Base-by-base conservation (phyloP, 2,113 vertebrate genomes). In the Silurus glanis region DNA sequence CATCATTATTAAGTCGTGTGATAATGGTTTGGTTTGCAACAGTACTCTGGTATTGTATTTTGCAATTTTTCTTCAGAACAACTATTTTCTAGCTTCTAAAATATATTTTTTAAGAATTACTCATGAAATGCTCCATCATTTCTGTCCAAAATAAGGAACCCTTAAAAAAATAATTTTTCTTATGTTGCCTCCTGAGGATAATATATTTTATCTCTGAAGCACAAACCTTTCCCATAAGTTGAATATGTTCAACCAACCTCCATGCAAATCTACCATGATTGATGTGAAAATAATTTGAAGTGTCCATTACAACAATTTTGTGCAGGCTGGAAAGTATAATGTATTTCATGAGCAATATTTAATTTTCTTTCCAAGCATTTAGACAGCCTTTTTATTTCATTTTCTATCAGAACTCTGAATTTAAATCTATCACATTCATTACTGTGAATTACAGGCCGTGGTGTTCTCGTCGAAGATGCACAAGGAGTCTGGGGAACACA, bases 401-500 rank as follows among this genome's bases (percentile, higher is more conserved):
- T 86, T 2, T 87, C 55, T 37, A 87, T 51, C 16, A 47, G 23
- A n/a, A 25, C 67, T 58, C 58, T 19, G 37, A 84, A 84, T 67
- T 23, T 67, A 21, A 84, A 89, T 80, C 51, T 47, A 5, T 37
- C n/a, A 16, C 56, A 81, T 88, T 86, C 28, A 78, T 82, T 83
- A 86, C 49, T 10, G 58, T 62, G 85, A 76, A 51, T 61, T 80
- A 45, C 25, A 83, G 71, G 25, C 47, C 56, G 21, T 53, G 69
- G 59, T 17, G 14, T 83, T 69, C 59, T 81, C 69, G 13, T 25
- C 37, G 61, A 85, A 80, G 84, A 82, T 58, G 58, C 84, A 79
- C 69, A 86, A 83, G 74, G 85, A 53, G 67, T 19, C n/a, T 80
- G 19, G 28, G 56, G 47, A 47, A 55, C 49, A 85, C 58, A 90